A percentile compares a stretch with the other conserved stretches of the same genome.
phyloP scores from a whole-genome alignment of 2,797 vertebrate species.

The Ambastaia sidthimunki region DNA sequence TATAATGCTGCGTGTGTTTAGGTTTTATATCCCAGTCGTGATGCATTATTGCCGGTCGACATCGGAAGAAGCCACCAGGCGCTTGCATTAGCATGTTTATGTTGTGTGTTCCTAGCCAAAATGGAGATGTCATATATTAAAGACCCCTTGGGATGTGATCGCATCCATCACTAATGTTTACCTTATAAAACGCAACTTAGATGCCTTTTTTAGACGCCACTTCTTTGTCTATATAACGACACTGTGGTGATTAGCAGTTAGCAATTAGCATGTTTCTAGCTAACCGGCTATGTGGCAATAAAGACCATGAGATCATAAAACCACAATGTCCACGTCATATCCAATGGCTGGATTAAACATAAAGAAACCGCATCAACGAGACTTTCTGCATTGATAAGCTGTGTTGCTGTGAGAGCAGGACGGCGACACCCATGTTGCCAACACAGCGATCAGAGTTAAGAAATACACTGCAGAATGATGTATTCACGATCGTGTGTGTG shows the following conservation, averaged over 20 bases:
- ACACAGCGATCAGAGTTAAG: conserved; percentile 76
- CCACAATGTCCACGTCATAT: conserved; percentile 25
- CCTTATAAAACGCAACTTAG: background rate
- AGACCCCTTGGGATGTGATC: background rate
- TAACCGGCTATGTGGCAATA: conserved; percentile 30
- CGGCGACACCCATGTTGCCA: conserved; percentile 81
- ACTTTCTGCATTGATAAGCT: background rate
- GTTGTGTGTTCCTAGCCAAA: conserved; percentile 6
- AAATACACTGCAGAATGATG: background rate
- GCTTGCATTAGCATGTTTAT: conserved; percentile 24
- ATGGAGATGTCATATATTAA: background rate
- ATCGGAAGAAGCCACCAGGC: background rate
- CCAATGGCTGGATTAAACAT: background rate
- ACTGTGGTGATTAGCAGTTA: background rate
- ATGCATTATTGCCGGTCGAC: background rate
- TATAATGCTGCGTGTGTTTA: background rate
- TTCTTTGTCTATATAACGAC: background rate
- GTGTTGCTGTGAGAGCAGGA: conserved; percentile 27
- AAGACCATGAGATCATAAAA: conserved; percentile 26
- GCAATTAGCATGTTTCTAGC: conserved; percentile 39
- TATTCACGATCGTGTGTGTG: background rate
- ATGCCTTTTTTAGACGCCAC: too few species aligned
- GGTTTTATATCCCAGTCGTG: background rate
- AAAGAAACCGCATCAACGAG: background rate
- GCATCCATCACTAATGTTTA: background rate